These are phyloP conservation scores for Crotalus helleri DNA, from an alignment of 2,113 vertebrate genomes.

Conservation along the genomic window DNA sequence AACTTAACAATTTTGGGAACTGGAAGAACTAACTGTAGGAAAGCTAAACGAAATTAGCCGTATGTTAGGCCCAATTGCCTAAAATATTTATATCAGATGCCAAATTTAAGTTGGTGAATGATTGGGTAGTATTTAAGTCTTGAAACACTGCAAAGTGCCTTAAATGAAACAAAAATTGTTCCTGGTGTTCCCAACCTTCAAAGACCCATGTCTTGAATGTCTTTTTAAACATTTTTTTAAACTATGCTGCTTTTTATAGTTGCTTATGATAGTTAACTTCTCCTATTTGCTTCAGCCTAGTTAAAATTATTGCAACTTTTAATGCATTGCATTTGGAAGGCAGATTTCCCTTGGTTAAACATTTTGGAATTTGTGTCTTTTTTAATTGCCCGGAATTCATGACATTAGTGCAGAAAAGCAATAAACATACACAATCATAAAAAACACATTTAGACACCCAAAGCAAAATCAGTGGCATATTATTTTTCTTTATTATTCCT, in stretches of 20 bases:
- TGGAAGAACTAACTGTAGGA: neutral
- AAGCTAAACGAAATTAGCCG: neutral
- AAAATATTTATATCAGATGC: neutral
- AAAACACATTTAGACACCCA: conserved; percentile 74
- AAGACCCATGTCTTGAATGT: conserved; percentile 28
- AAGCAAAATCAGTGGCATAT: conserved; percentile 75
- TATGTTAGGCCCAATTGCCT: neutral
- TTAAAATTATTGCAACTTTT: conserved; percentile 54
- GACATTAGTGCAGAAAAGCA: conserved; percentile 67
- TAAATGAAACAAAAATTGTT: neutral
- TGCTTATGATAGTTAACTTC: conserved; percentile 35
- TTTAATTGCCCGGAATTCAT: conserved; percentile 76
- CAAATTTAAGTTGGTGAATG: neutral
- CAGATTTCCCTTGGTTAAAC: conserved; percentile 63
- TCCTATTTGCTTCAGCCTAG: conserved; percentile 26
- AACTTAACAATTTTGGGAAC: neutral
- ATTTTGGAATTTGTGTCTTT: conserved; percentile 64
- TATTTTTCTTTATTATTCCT: conserved; percentile 81
- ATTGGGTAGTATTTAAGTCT: neutral
- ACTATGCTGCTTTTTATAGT: neutral
- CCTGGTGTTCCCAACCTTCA: neutral
- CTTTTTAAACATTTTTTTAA: neutral
- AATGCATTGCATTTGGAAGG: conserved; percentile 56
- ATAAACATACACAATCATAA: conserved; percentile 77
- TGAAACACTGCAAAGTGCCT: neutral